Conservation (phyloP, 2,797 vertebrate genomes). For the Eidolon dupreanum region DNA sequence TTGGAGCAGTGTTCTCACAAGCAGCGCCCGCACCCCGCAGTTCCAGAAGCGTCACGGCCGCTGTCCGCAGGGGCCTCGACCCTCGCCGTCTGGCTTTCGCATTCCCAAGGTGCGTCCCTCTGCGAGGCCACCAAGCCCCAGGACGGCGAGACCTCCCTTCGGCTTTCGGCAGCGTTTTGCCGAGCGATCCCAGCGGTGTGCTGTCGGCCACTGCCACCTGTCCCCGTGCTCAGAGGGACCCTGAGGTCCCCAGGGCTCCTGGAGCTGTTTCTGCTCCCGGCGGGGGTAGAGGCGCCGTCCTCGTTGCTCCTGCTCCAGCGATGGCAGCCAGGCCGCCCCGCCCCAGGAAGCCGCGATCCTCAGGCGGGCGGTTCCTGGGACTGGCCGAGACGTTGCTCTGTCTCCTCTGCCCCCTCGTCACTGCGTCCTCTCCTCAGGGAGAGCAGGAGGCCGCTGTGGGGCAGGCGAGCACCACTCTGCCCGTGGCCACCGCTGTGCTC, state of each 20-base stretch:
- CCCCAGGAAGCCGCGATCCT: slow-evolving; percentile 70
- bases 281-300: slow-evolving; percentile 44
- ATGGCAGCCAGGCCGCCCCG: slow-evolving; percentile 71
- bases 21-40: too few relatives aligned
- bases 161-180: slow-evolving; percentile 56
- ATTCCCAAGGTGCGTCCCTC: too few relatives aligned
- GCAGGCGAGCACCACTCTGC: neutral
- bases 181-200: slow-evolving; percentile 73
- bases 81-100: neutral
- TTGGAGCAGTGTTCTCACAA: neutral
- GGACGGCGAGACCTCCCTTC: neutral
- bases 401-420: neutral
- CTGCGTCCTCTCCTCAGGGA: neutral
- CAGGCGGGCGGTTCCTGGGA: neutral
- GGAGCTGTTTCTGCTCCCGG: slow-evolving; percentile 60
- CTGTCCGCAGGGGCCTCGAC: neutral
- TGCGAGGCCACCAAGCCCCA: neutral
- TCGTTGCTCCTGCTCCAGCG: neutral
- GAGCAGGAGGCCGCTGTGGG: accelerated
- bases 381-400: neutral
- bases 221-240: slow-evolving; percentile 75
- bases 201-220: slow-evolving; percentile 19
- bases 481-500: accelerated
- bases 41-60: neutral
- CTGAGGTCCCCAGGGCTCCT: slow-evolving; percentile 73